phyloP scores from a whole-genome alignment of 1,140 invertebrate species.

The Megalonaias nervosa region DNA sequence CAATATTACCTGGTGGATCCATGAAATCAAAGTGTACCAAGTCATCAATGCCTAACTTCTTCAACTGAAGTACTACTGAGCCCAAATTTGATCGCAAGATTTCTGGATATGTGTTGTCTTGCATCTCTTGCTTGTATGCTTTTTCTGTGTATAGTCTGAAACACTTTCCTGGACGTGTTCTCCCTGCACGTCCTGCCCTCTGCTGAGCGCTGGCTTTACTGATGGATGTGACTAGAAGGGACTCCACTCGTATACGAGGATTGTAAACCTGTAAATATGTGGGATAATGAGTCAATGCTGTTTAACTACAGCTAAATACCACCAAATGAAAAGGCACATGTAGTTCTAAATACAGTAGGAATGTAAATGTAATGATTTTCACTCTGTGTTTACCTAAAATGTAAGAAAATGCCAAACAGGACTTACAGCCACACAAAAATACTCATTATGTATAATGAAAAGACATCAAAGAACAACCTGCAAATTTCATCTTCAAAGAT shows the following conservation, averaged over 20 bases:
- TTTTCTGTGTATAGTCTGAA: constrained; percentile 99
- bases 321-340: too few species aligned
- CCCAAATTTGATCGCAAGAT: constrained; percentile 97
- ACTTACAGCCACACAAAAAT: too few species aligned
- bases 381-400: too few species aligned
- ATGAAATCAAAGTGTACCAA: constrained; percentile 99
- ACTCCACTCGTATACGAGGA: constrained; percentile 97
- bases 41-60: constrained; percentile 99
- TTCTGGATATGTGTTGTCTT: constrained; percentile 99
- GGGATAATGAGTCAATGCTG: too few species aligned
- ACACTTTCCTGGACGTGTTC: constrained; percentile 98
- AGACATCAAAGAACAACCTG: too few species aligned
- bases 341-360: too few species aligned
- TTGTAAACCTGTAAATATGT: constrained; percentile 84
- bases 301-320: too few species aligned
- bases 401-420: too few species aligned
- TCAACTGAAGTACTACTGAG: constrained; percentile 97
- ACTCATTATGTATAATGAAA: too few species aligned
- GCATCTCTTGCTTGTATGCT: constrained; percentile 99
- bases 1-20: constrained; percentile 88
- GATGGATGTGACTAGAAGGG: constrained; percentile 97
- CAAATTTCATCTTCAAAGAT: too few species aligned
- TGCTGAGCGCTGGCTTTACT: constrained; percentile 99
- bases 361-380: too few species aligned
- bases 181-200: constrained; percentile 95